Evolutionary conservation across 1,140 invertebrate species (phyloP), one percentile per base, ranked within the genome.

Genomic region (Euwallacea fornicatus): DNA sequence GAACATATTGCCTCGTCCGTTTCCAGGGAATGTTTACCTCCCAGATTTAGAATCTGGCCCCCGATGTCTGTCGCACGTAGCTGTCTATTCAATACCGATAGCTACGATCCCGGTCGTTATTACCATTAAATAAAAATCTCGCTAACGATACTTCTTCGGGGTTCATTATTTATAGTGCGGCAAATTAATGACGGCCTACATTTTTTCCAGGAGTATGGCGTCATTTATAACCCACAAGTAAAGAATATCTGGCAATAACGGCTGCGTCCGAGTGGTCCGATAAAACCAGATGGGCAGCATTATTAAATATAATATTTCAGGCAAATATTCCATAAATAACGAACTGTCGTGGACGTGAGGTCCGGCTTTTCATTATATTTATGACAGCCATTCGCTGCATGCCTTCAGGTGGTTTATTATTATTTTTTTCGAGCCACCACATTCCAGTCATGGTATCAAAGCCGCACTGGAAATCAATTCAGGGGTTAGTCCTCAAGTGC

Each of bases 261-360:
- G 42, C 43, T 7, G 6, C 42, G 44, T 47, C 44, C 61, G 33
- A 15, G 41, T 41, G 46, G 16, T 53, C 43, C 44, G 63, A 46
- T 47, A 41, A 65, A 65, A 65, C 63, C 63, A 65, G 63, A 65
- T 53, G 16, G 61, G 61, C 44, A 65, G 43, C 43, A 63, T 53
- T 70, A 70, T 70, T 70, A 70, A 70, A 70, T 70, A 64, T 64
- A 70, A 70, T 64, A 70, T 70, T 70, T 70, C 53, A 70, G 46
- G 68, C 53, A 63, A 70, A 70, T 70, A 70, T 70, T 70, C 68
- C 68, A 70, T 70, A 70, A 70, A 70, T 70, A 70, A 64, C 60
- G 42, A 64, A 70, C 42, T 70, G 68, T 55, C 60, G 42, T 33
- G 68, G 44, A 58, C 53, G 43, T 70, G 59, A 70, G 53, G 61